Evolutionary conservation across 2,797 vertebrate species (phyloP).

Genomic region (Lepus townsendii): DNA sequence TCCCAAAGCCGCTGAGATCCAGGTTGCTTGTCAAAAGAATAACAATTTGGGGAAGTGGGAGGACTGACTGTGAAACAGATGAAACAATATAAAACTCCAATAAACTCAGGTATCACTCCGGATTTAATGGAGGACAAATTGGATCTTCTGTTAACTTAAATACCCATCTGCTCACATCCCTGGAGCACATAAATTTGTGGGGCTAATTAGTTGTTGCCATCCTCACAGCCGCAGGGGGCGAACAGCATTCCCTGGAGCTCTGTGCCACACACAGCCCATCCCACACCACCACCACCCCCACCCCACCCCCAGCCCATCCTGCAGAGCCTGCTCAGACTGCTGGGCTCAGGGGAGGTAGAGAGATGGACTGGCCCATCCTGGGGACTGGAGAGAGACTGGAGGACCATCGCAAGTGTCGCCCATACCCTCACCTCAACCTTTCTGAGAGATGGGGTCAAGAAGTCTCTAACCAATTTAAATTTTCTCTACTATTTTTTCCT

Average conservation of each 20-base stretch:
- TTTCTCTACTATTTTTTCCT: background rate
- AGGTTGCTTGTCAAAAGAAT: constrained; percentile 42
- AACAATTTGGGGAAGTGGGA: constrained; percentile 35
- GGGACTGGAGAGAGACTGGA: background rate
- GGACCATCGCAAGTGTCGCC: background rate
- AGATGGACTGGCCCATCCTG: background rate
- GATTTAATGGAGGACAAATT: constrained; percentile 79
- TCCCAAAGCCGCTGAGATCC: background rate
- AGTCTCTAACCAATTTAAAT: background rate
- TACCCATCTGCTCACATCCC: constrained; percentile 83
- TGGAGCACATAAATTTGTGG: constrained; percentile 83
- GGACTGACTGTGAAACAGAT: constrained; percentile 67
- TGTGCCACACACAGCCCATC: background rate
- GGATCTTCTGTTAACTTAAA: constrained; percentile 80
- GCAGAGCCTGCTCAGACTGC: background rate
- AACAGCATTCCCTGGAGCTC: constrained; percentile 55
- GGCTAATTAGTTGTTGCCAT: constrained; percentile 86
- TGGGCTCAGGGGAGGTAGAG: background rate
- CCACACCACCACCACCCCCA: no score
- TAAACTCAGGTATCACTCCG: constrained; percentile 71
- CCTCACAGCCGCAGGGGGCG: constrained; percentile 78
- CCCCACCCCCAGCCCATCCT: no score
- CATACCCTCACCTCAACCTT: background rate
- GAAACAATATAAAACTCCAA: constrained; percentile 66
- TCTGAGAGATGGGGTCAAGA: background rate